These are phyloP conservation scores for Acrobasis consociella DNA, from an alignment of 2,888 invertebrate genomes.

Conservation along the genomic window DNA sequence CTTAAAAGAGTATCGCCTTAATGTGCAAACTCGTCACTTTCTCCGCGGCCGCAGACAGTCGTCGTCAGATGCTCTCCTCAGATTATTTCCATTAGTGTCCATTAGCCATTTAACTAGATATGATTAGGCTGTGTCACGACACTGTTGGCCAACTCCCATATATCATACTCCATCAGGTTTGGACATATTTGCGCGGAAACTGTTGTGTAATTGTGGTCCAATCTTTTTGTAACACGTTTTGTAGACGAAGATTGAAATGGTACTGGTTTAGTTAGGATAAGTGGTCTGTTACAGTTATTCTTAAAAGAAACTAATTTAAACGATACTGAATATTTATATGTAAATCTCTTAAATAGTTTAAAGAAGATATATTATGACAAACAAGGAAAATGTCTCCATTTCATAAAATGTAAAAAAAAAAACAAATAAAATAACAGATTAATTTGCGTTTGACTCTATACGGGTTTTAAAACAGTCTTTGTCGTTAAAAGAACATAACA, in stretches of 20 bases:
- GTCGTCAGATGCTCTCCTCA: constrained; percentile 69
- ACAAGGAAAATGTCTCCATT: too few relatives aligned
- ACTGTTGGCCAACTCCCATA: constrained; percentile 62
- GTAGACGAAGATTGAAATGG: neutral
- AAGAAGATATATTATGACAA: too few relatives aligned
- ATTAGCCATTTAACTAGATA: constrained; percentile 80
- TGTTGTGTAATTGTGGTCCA: constrained; percentile 46
- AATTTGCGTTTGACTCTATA: too few relatives aligned
- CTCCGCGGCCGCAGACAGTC: constrained; percentile 61
- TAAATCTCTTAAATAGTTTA: too few relatives aligned
- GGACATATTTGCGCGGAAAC: constrained; percentile 49
- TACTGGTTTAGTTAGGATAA: too few relatives aligned
- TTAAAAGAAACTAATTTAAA: too few relatives aligned
- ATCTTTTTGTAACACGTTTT: neutral
- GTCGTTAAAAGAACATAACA: too few relatives aligned
- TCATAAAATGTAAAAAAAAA: too few relatives aligned
- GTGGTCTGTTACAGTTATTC: too few relatives aligned
- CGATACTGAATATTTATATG: too few relatives aligned
- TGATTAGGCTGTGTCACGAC: constrained; percentile 75
- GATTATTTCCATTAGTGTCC: constrained; percentile 80
- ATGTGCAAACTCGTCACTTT: constrained; percentile 68
- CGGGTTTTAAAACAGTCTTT: too few relatives aligned
- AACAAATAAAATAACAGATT: too few relatives aligned
- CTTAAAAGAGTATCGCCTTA: constrained; percentile 49
- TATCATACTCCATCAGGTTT: constrained; percentile 62